Evolutionary conservation across 2,113 vertebrate genomes (phyloP), one percentile per base, ranked within the genome.

Genomic region (Apodemus speciosus): DNA sequence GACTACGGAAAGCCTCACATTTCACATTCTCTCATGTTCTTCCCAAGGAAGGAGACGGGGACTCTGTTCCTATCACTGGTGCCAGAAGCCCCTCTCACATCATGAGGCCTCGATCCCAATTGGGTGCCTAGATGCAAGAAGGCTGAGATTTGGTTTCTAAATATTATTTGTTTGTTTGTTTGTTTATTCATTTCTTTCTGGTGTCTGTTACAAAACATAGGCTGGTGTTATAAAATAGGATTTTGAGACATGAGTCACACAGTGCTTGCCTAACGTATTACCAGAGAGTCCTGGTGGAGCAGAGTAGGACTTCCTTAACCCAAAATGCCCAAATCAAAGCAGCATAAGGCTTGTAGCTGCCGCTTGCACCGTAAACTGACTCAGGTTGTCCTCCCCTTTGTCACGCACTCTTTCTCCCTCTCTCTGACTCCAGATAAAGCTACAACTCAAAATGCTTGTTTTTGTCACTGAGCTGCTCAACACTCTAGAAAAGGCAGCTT

Each of bases 171-270:
- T 60, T 18, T 40, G 15, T 81, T 14, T 23, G 9, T 81, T 3
- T 46, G 40, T 88, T 60, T 60, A 58, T 88, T 89, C 53, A 30
- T 62, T 95, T 73, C 58, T 66, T 94, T 86, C 96, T 49, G 2
- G 56, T 94, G 73, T 77, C 40, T 96, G 76, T 97, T 97, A 94
- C 88, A 95, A 96, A 96, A 97, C 95, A 95, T 49, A 94, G 89
- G 60, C 85, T 68, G 53, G 43, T 94, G 95, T 97, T 96, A 96
- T 97, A 96, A 96, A 96, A 96, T 91, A 94, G 94, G 77, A 64
- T 95, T 90, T 95, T 71, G 64, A 20, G 62, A 16, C 60, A 53
- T 96, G 94, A 96, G 84, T 97, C 96, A 96, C 60, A 32, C 60
- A 32, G 75, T 66, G 72, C 51, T 89, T 5, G 93, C 89, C 93